These are phyloP conservation scores for Tauraco hartlaubi DNA, from an alignment of 2,797 vertebrate genomes.

Conservation along the genomic window DNA sequence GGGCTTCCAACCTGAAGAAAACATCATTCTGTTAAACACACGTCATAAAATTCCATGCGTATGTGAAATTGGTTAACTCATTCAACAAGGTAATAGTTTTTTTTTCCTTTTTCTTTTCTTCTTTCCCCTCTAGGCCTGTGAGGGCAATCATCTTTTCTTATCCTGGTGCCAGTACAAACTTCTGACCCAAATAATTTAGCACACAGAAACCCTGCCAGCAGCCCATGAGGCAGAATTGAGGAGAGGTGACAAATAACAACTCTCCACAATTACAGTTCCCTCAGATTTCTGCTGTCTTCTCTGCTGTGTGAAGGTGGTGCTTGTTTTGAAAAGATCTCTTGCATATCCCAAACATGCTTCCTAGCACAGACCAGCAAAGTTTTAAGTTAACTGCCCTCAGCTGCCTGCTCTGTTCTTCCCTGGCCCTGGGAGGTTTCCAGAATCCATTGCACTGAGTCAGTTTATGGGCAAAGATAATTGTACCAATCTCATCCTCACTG, in stretches of 20 bases:
- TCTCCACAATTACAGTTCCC: background rate
- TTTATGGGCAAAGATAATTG: background rate
- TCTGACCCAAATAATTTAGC: background rate
- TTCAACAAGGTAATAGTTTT: background rate
- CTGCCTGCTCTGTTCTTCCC: background rate
- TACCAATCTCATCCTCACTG: background rate
- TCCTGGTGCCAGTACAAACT: background rate
- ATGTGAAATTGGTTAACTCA: background rate
- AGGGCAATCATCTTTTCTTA: background rate
- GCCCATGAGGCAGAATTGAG: background rate
- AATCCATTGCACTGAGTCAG: background rate
- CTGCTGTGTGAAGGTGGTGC: background rate
- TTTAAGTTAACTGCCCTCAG: background rate
- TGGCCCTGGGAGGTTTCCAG: background rate
- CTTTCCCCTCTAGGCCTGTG: background rate
- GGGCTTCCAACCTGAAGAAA: slow-evolving; percentile 89
- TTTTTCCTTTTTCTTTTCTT: background rate
- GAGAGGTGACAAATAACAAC: background rate
- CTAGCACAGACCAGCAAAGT: background rate
- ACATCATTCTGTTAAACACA: background rate
- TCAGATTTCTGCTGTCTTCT: background rate
- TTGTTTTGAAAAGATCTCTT: background rate
- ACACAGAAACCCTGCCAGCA: background rate
- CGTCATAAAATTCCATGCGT: background rate
- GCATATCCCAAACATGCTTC: background rate